These are phyloP conservation scores for Boulengeromyrus knoepffleri DNA, from an alignment of 2,113 vertebrate species.

Conservation along the genomic window DNA sequence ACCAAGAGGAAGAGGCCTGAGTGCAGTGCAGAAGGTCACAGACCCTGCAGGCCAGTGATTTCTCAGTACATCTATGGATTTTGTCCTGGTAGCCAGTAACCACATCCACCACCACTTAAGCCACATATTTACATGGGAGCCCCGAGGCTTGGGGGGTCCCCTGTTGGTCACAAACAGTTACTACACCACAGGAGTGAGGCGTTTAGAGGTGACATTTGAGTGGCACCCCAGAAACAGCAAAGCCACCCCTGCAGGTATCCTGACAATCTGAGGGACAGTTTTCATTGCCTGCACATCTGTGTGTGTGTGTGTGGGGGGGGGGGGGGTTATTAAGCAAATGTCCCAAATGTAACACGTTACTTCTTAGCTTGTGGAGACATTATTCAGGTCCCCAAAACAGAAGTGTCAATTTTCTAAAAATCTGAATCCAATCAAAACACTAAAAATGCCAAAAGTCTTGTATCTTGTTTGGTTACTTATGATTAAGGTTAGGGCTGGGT, in stretches of 20 bases:
- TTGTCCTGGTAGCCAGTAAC: neutral
- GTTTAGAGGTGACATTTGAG: neutral
- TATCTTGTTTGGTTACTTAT: neutral
- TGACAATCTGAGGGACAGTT: neutral
- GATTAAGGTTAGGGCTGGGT: neutral
- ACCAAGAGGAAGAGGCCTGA: neutral
- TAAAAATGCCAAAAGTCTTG: neutral
- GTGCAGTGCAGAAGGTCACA: neutral
- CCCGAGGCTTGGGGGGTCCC: neutral
- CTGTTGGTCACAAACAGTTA: conserved; percentile 18
- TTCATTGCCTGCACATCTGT: neutral
- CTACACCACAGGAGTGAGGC: conserved; percentile 14
- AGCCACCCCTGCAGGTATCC: neutral
- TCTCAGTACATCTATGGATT: neutral
- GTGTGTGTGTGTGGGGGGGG: neutral
- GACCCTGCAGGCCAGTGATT: neutral
- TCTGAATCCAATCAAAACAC: neutral
- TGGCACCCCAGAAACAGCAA: neutral
- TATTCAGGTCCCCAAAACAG: neutral
- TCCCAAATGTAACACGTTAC: neutral
- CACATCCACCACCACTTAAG: neutral
- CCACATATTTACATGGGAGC: neutral
- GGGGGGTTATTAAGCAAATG: neutral
- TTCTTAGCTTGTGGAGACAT: neutral
- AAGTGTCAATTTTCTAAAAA: neutral